Conservation (phyloP, 2,797 vertebrate species). For the Sphenopsis melanotis region DNA sequence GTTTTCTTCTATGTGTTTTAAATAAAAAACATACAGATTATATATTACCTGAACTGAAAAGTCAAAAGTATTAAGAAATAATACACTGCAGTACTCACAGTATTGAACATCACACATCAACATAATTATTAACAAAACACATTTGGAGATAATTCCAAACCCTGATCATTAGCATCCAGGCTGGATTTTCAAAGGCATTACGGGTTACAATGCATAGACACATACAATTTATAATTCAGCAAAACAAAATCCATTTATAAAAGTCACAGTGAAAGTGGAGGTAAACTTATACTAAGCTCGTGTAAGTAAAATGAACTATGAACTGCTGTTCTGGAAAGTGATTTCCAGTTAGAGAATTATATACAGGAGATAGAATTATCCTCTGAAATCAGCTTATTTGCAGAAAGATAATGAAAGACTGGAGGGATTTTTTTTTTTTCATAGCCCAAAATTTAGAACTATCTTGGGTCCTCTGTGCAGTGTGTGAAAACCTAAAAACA, state of each 20-base stretch:
- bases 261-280: constrained; percentile 46
- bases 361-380: not conserved
- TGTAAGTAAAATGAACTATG: not conserved
- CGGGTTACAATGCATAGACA: constrained; percentile 46
- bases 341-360: constrained; percentile 1
- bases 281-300: constrained; percentile 17
- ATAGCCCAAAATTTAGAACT: not conserved
- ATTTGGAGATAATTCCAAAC: constrained; percentile 28
- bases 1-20: not conserved
- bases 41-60: not conserved
- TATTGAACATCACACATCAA: not conserved
- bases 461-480: not conserved
- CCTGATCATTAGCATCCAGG: not conserved
- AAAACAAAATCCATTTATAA: constrained; percentile 37
- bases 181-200: constrained; percentile 55
- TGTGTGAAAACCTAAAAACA: not conserved
- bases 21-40: not conserved
- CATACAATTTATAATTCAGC: not conserved
- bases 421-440: not conserved
- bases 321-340: not conserved
- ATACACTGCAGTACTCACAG: not conserved
- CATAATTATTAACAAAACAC: not conserved
- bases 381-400: not conserved
- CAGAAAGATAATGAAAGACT: not conserved
- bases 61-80: not conserved